These are phyloP conservation scores for Solenodon paradoxus DNA, from an alignment of 2,113 vertebrate species.

Conservation along the genomic window DNA sequence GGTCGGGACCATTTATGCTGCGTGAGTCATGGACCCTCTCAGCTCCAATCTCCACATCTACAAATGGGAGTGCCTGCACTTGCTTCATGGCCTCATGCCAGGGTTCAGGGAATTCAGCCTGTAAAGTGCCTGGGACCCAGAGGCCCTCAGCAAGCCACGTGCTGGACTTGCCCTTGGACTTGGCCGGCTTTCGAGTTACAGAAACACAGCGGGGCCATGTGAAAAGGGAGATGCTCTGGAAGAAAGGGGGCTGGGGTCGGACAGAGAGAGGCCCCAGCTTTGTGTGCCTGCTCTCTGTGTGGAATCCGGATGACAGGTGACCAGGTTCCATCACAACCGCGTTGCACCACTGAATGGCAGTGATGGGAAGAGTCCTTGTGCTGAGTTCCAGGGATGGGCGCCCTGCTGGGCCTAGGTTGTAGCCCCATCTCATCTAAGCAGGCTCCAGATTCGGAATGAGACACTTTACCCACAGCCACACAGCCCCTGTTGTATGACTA, in stretches of 20 bases:
- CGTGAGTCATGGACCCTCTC: background rate
- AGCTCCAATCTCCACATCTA: background rate
- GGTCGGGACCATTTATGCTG: too few species aligned
- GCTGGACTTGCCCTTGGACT: background rate
- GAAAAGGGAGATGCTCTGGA: background rate
- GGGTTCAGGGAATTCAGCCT: background rate
- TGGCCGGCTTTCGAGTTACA: background rate
- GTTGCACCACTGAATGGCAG: rapidly evolving
- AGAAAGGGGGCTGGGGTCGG: background rate
- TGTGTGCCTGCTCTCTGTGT: background rate
- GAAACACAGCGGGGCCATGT: background rate
- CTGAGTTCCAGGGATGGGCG: rapidly evolving
- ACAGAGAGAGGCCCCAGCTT: background rate
- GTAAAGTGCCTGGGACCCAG: background rate
- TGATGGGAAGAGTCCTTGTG: background rate
- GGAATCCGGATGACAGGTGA: background rate
- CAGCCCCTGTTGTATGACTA: background rate
- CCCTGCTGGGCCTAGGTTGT: background rate
- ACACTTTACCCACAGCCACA: background rate
- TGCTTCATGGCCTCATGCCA: background rate
- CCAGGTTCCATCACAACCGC: background rate
- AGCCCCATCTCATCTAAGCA: background rate
- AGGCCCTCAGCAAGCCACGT: background rate
- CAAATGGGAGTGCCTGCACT: background rate
- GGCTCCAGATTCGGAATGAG: background rate